These are phyloP conservation scores for Apoderus coryli DNA, from an alignment of 2,888 invertebrate species.

Conservation along the genomic window DNA sequence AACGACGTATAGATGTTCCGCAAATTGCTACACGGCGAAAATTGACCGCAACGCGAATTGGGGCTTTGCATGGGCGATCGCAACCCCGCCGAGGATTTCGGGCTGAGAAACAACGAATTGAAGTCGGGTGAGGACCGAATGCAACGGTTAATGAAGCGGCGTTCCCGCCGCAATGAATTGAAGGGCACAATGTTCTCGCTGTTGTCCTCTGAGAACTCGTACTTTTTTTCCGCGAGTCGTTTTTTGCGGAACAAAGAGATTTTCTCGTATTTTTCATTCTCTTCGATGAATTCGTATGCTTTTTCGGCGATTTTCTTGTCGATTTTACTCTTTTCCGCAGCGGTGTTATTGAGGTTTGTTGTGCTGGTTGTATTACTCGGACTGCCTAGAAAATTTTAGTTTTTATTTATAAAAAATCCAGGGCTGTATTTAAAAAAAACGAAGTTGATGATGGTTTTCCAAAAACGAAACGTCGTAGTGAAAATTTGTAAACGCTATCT, in stretches of 20 bases:
- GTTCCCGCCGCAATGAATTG: slow-evolving; percentile 39
- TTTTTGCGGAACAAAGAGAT: slow-evolving; percentile 75
- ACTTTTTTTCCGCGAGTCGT: slow-evolving; percentile 79
- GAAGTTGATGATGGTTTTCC: too few species aligned
- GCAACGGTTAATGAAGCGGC: slow-evolving; percentile 26
- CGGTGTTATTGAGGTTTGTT: slow-evolving; percentile 18
- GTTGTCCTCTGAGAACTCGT: slow-evolving; percentile 73
- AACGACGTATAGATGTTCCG: slow-evolving; percentile 27
- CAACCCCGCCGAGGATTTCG: slow-evolving; percentile 25
- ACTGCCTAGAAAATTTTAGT: too few species aligned
- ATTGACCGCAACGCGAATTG: slow-evolving; percentile 30
- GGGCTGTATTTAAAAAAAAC: too few species aligned
- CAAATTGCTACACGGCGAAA: slow-evolving; percentile 27
- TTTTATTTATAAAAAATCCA: too few species aligned
- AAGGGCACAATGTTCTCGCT: slow-evolving; percentile 52
- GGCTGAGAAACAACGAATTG: slow-evolving; percentile 29
- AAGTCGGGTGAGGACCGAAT: slow-evolving; percentile 31
- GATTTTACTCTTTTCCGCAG: slow-evolving; percentile 28
- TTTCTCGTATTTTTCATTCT: slow-evolving; percentile 71
- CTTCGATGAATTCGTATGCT: slow-evolving; percentile 76
- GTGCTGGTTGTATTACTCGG: too few species aligned
- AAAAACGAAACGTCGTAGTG: too few species aligned
- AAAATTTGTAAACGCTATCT: too few species aligned
- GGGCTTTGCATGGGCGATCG: slow-evolving; percentile 33
- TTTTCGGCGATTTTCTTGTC: slow-evolving; percentile 47